phyloP scores from a whole-genome alignment of 1,140 invertebrate genomes.

The Heliconius eleuchia region DNA sequence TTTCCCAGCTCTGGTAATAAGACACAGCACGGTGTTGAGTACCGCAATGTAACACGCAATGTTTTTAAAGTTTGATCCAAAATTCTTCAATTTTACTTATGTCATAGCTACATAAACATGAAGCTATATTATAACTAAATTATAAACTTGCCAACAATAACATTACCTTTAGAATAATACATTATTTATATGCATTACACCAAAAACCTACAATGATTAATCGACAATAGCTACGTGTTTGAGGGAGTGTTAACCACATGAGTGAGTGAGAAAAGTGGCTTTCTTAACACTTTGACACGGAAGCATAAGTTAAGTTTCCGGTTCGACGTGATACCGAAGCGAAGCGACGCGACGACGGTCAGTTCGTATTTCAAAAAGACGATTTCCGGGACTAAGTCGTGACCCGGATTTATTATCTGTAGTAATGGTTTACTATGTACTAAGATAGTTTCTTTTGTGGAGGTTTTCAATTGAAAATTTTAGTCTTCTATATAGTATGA shows the following conservation, averaged over 20 bases:
- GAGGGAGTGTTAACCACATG: constrained; percentile 26
- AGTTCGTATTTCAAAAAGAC: constrained; percentile 39
- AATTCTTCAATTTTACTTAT: no score
- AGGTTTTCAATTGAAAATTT: background rate
- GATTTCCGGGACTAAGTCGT: constrained; percentile 41
- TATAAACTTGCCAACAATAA: background rate
- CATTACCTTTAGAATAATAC: background rate
- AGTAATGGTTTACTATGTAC: background rate
- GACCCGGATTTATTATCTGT: constrained; percentile 34
- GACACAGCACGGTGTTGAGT: no score
- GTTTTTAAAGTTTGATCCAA: no score
- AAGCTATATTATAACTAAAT: no score
- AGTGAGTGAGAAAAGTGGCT: constrained; percentile 24
- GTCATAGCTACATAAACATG: no score
- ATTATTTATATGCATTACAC: background rate
- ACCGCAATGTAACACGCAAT: no score
- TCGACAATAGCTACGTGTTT: background rate
- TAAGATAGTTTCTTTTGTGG: constrained; percentile 11
- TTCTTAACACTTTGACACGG: constrained; percentile 35
- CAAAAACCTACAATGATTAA: background rate
- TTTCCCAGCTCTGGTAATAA: no score
- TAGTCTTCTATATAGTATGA: background rate
- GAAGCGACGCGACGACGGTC: constrained; percentile 31
- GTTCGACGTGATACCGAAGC: constrained; percentile 28
- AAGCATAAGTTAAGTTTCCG: constrained; percentile 41